phyloP scores from a whole-genome alignment of 2,797 vertebrate species.

The Neoniphon sammara region DNA sequence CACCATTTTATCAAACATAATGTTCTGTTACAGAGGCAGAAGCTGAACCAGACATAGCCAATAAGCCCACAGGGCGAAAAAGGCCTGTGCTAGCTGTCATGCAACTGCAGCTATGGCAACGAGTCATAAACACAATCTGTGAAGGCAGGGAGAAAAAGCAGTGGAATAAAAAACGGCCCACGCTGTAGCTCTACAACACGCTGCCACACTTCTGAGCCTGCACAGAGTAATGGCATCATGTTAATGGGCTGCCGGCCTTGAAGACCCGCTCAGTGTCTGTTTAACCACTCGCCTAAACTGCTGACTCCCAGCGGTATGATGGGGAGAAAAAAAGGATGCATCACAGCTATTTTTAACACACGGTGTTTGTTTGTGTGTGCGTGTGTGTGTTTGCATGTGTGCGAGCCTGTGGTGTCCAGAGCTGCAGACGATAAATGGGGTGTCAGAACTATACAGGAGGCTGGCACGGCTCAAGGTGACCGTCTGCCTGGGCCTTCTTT shows the following conservation, averaged over 20 bases:
- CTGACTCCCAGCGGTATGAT: conserved; percentile 62
- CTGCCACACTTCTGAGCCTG: conserved; percentile 35
- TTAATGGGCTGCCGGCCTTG: conserved; percentile 47
- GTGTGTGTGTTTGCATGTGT: conserved; percentile 43
- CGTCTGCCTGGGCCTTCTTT: conserved; percentile 80
- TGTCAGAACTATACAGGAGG: conserved; percentile 79
- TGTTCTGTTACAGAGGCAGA: conserved; percentile 52
- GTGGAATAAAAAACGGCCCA: conserved; percentile 49
- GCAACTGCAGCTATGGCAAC: conserved; percentile 62
- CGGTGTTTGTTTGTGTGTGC: conserved; percentile 37
- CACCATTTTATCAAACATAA: conserved; percentile 51
- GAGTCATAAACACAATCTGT: conserved; percentile 66
- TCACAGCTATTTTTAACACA: conserved; percentile 72
- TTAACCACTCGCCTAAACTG: conserved; percentile 65
- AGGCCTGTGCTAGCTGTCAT: conserved; percentile 55
- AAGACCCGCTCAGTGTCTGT: conserved; percentile 53
- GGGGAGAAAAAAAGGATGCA: conserved; percentile 42
- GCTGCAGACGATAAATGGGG: conserved; percentile 76
- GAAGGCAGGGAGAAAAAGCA: conserved; percentile 43
- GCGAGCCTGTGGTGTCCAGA: conserved; percentile 60
- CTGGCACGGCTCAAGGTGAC: conserved; percentile 86
- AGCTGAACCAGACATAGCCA: conserved; percentile 61
- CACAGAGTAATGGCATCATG: conserved; percentile 44
- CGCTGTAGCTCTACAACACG: conserved; percentile 14
- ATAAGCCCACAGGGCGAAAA: conserved; percentile 53